These are phyloP conservation scores for Poecilia velifera DNA, from an alignment of 2,797 vertebrate species.

Conservation along the genomic window DNA sequence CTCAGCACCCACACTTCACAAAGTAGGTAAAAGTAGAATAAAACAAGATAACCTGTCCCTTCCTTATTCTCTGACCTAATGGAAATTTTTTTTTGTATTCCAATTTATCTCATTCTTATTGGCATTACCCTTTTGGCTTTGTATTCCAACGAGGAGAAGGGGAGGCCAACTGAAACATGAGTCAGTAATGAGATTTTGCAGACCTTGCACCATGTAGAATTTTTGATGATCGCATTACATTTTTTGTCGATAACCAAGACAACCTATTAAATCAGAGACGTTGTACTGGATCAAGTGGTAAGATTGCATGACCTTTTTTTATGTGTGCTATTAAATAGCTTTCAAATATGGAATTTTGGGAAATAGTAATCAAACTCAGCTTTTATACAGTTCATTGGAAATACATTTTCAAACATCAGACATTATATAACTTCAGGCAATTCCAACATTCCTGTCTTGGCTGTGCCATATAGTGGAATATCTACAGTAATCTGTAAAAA, in stretches of 20 bases:
- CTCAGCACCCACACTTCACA: slow-evolving; percentile 27
- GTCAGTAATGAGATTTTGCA: slow-evolving; percentile 75
- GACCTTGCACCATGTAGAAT: slow-evolving; percentile 71
- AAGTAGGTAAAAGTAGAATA: background rate
- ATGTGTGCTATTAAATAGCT: slow-evolving; percentile 44
- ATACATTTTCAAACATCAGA: background rate
- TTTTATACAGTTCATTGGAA: background rate
- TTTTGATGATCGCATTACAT: slow-evolving; percentile 76
- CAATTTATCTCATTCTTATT: slow-evolving; percentile 73
- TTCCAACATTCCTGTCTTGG: background rate
- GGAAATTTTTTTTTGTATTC: slow-evolving; percentile 52
- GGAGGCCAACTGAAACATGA: slow-evolving; percentile 61
- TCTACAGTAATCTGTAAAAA: background rate
- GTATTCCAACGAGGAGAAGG: slow-evolving; percentile 36
- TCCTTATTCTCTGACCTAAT: slow-evolving; percentile 53
- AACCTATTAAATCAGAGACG: slow-evolving; percentile 63
- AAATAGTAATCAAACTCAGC: background rate
- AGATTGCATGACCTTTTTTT: slow-evolving; percentile 58
- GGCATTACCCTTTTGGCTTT: slow-evolving; percentile 68
- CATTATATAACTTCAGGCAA: background rate
- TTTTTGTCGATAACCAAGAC: slow-evolving; percentile 70
- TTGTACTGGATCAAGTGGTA: slow-evolving; percentile 45
- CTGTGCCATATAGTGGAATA: background rate
- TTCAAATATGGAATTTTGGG: background rate
- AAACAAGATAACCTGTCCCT: slow-evolving; percentile 6